These are phyloP conservation scores for Hippocampus comes DNA, from an alignment of 2,113 vertebrate genomes.

Conservation along the genomic window DNA sequence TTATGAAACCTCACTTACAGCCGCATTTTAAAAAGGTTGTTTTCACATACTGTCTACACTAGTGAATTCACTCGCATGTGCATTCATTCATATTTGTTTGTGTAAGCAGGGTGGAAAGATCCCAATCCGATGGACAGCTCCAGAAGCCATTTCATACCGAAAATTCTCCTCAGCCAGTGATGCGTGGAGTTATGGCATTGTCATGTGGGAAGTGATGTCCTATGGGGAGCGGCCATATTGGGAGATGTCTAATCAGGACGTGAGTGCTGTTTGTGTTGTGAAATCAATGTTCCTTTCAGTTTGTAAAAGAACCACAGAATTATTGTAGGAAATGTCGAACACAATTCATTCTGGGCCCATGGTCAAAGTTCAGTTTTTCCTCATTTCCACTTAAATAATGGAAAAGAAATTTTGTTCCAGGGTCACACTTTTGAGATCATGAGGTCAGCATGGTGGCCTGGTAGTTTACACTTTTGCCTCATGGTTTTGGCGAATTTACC, in stretches of 20 bases:
- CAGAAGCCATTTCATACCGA: constrained; percentile 91
- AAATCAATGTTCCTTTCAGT: neutral
- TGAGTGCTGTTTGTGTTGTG: constrained; percentile 68
- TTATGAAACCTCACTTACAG: too few relatives aligned
- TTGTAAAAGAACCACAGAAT: neutral
- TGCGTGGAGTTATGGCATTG: constrained; percentile 94
- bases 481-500: too few relatives aligned
- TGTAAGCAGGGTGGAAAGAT: constrained; percentile 90
- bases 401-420: neutral
- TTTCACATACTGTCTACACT: neutral
- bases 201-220: constrained; percentile 99
- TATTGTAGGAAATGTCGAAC: neutral
- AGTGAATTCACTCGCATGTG: neutral
- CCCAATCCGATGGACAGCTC: constrained; percentile 93
- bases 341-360: neutral
- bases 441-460: too few relatives aligned
- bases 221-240: constrained; percentile 93
- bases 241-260: constrained; percentile 99
- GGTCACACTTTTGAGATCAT: neutral
- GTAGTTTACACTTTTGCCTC: too few relatives aligned
- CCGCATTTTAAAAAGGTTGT: too few relatives aligned
- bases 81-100: constrained; percentile 12
- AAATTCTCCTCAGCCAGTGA: constrained; percentile 95
- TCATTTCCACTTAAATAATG: too few relatives aligned
- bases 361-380: neutral